Evolutionary conservation across 1,140 invertebrate species (phyloP).

Genomic region (Nixonia krombeini): DNA sequence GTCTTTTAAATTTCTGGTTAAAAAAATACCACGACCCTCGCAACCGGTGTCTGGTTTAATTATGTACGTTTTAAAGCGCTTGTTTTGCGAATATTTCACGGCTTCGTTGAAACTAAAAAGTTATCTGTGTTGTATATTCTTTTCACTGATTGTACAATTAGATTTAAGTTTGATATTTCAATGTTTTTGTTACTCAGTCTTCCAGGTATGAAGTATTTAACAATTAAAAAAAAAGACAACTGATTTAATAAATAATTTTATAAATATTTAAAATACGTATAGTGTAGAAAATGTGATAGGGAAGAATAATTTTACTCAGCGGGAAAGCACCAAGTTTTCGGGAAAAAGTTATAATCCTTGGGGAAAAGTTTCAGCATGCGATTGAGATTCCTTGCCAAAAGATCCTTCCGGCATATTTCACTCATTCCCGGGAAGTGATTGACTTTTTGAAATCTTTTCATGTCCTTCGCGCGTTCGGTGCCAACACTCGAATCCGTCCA

Average conservation of each 20-base stretch:
- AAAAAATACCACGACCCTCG: conserved; percentile 88
- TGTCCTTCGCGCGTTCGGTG: conserved; percentile 86
- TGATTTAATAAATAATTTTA: neutral
- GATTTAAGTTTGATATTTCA: neutral
- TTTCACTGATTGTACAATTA: no score
- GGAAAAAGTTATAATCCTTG: conserved; percentile 91
- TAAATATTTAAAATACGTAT: neutral
- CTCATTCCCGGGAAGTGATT: conserved; percentile 83
- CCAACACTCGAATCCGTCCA: conserved; percentile 90
- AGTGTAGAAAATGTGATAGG: neutral
- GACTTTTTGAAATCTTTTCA: conserved; percentile 91
- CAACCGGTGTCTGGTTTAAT: conserved; percentile 90
- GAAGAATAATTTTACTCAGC: conserved; percentile 78
- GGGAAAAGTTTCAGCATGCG: conserved; percentile 89
- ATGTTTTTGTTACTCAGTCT: neutral
- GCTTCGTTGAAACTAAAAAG: conserved; percentile 79
- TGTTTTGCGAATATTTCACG: conserved; percentile 75
- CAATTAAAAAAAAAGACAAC: neutral
- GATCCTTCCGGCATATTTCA: conserved; percentile 77
- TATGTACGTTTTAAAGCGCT: conserved; percentile 86
- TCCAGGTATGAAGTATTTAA: no score
- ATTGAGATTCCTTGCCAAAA: conserved; percentile 77
- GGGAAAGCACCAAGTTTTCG: conserved; percentile 94
- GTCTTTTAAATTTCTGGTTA: conserved; percentile 85
- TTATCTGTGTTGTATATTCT: no score